phyloP scores from a whole-genome alignment of 2,797 vertebrate species.

The Eurystomus glaucurus region DNA sequence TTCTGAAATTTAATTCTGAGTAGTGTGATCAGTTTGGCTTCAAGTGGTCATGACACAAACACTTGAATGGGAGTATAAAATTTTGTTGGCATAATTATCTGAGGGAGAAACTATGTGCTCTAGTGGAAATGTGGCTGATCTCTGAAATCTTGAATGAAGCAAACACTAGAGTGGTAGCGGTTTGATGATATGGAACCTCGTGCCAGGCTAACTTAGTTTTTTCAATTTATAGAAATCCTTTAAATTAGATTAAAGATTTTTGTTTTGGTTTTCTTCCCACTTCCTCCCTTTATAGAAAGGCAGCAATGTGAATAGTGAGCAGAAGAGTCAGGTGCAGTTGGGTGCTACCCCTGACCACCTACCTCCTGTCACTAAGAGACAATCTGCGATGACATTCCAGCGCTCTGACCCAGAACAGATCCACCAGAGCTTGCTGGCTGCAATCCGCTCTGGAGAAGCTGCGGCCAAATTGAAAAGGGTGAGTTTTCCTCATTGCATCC shows the following conservation, averaged over 20 bases:
- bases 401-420: conserved; percentile 85
- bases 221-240: background rate
- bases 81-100: background rate
- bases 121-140: background rate
- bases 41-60: background rate
- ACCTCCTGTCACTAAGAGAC: conserved; percentile 70
- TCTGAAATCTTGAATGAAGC: background rate
- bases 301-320: conserved; percentile 68
- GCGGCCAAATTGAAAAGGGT: conserved; percentile 86
- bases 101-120: background rate
- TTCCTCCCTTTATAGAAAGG: conserved; percentile 76
- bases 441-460: conserved; percentile 85
- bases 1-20: conserved; percentile 5
- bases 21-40: background rate
- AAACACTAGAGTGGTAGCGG: background rate
- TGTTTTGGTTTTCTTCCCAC: conserved; percentile 23
- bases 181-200: background rate
- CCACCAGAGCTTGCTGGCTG: conserved; percentile 84
- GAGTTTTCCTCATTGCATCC: conserved; percentile 69
- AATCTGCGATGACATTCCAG: conserved; percentile 73
- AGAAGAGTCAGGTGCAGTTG: conserved; percentile 66
- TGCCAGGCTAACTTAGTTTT: conserved; percentile 24
- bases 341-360: conserved; percentile 71
- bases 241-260: conserved; percentile 26
- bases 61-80: background rate